Evolutionary conservation across 2,113 vertebrate genomes (phyloP).

Genomic region (Ptyas mucosa): DNA sequence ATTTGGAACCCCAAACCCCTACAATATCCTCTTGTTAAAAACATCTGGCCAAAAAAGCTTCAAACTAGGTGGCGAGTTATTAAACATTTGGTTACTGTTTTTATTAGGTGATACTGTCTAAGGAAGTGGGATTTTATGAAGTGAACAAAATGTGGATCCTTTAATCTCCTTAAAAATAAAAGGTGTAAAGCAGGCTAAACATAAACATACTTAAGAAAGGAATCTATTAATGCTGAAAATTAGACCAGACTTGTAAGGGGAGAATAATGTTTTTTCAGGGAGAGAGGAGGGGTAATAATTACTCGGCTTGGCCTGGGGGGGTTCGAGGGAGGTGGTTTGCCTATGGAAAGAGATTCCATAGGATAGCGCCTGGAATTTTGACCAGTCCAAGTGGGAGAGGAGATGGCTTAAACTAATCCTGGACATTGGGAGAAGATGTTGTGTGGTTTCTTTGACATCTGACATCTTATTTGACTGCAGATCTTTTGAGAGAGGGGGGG

Average conservation of each 20-base stretch:
- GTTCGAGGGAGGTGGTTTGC: neutral
- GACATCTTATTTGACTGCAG: neutral
- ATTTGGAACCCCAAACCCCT: neutral
- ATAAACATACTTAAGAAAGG: constrained; percentile 1
- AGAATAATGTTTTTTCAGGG: neutral
- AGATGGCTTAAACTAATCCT: too few relatives aligned
- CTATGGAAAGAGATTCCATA: neutral
- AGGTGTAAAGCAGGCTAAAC: neutral
- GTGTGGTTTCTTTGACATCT: neutral
- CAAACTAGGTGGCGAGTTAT: neutral
- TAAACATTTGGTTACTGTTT: neutral
- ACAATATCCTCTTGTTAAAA: neutral
- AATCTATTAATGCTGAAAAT: neutral
- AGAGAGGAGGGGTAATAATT: neutral
- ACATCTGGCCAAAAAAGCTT: neutral
- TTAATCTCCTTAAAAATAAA: constrained; percentile 6
- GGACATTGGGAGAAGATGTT: neutral
- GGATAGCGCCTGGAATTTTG: neutral
- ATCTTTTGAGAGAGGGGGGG: neutral
- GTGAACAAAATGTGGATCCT: constrained; percentile 1
- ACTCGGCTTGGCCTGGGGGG: neutral
- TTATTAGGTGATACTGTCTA: neutral
- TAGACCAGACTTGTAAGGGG: neutral
- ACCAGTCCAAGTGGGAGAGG: neutral
- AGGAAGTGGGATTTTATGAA: neutral